Evolutionary conservation across 2,888 invertebrate species (phyloP).

Genomic region (Xestia sexstrigata): DNA sequence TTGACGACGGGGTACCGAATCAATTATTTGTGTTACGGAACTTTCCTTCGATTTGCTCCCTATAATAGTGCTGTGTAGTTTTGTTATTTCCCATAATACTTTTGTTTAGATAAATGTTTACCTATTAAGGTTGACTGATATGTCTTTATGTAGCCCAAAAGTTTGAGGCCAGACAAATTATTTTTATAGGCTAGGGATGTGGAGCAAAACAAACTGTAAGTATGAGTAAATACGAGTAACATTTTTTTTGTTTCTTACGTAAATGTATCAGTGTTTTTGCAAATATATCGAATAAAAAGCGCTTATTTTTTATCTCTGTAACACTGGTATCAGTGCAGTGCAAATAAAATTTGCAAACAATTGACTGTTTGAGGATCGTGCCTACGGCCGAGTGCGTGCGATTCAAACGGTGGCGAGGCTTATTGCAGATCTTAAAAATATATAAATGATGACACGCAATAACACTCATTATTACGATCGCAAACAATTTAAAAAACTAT

Average conservation of each 20-base stretch:
- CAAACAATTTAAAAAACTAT: conserved; percentile 28
- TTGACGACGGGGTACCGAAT: conserved; percentile 87
- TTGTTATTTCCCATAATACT: conserved; percentile 76
- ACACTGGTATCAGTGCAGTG: conserved; percentile 63
- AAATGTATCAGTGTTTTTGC: conserved; percentile 32
- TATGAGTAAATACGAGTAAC: conserved; percentile 22
- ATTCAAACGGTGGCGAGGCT: conserved; percentile 73
- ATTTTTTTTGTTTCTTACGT: conserved; percentile 40
- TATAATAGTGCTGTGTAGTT: conserved; percentile 78
- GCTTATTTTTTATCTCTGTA: conserved; percentile 65
- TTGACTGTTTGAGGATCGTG: conserved; percentile 83
- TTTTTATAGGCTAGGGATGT: conserved; percentile 43
- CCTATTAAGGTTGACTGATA: conserved; percentile 58
- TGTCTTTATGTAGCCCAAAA: conserved; percentile 55
- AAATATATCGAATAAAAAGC: conserved; percentile 33
- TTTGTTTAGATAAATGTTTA: conserved; percentile 69
- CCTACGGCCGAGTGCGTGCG: conserved; percentile 79
- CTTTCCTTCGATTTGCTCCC: conserved; percentile 83
- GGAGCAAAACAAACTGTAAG: conserved; percentile 36
- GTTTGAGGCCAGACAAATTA: conserved; percentile 52
- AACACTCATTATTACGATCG: conserved; percentile 19
- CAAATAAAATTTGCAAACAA: conserved; percentile 77
- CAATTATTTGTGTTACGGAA: conserved; percentile 89
- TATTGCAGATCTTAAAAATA: conserved; percentile 75
- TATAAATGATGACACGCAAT: conserved; percentile 59